A percentile compares a stretch with the other conserved stretches of the same genome.
Evolutionary conservation across 1,140 invertebrate genomes (phyloP).

Genomic region (Philotrypesis tridentata): DNA sequence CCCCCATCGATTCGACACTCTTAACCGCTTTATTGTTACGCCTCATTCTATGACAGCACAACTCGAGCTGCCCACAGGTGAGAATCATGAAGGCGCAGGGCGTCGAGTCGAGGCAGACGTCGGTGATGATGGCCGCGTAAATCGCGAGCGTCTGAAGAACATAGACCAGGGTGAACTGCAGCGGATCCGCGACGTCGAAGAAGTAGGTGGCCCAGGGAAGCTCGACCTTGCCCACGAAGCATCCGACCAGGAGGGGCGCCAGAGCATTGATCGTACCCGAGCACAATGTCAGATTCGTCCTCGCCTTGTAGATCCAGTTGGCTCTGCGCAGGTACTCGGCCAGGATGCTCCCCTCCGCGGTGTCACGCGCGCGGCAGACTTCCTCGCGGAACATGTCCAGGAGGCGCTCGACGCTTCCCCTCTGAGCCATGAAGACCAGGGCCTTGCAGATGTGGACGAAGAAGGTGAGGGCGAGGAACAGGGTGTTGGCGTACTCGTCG

Average conservation of each 20-base stretch:
- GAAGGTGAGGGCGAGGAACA: conserved; percentile 16
- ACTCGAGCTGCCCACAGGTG: conserved; percentile 56
- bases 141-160: conserved; percentile 1
- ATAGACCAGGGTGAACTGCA: background rate
- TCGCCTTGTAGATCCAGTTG: background rate
- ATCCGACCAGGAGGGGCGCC: background rate
- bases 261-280: background rate
- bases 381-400: background rate
- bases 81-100: conserved; percentile 54
- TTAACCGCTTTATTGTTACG: background rate
- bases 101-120: conserved; percentile 57
- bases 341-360: background rate
- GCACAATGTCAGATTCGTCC: background rate
- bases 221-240: background rate
- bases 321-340: background rate
- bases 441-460: background rate
- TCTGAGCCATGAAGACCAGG: background rate
- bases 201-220: conserved; percentile 3
- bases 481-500: conserved; percentile 4
- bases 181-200: background rate
- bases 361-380: background rate
- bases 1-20: too few relatives aligned
- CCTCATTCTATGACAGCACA: conserved; percentile 56
- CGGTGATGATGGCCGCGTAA: conserved; percentile 45
- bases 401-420: background rate